Conservation (phyloP, 1,140 invertebrate genomes). For the Drosophila sp. region DNA sequence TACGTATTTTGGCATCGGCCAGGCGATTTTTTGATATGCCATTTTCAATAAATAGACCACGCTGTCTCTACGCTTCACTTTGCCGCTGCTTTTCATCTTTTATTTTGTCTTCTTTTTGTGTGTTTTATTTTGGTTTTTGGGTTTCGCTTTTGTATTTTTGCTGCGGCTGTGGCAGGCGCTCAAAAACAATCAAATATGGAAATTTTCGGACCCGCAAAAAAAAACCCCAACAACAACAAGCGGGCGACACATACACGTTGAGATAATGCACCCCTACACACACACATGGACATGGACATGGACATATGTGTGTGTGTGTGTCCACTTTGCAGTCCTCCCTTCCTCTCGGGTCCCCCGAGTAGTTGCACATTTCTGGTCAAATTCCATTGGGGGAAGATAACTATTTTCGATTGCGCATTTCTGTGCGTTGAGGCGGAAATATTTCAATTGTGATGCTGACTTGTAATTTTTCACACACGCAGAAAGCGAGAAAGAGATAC, state of each 20-base stretch:
- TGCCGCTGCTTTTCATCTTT: background rate
- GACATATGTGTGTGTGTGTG: background rate
- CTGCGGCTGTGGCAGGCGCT: slow-evolving; percentile 44
- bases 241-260: slow-evolving; percentile 2
- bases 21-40: slow-evolving; percentile 57
- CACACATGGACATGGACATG: slow-evolving; percentile 44
- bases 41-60: slow-evolving; percentile 74
- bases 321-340: background rate
- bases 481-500: background rate
- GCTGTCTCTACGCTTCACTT: slow-evolving; percentile 15
- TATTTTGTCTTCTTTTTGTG: background rate
- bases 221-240: slow-evolving; percentile 19
- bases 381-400: slow-evolving; percentile 70
- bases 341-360: too few species aligned
- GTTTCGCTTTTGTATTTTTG: slow-evolving; percentile 26
- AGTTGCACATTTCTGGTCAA: slow-evolving; percentile 61
- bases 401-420: slow-evolving; percentile 81
- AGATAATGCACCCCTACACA: slow-evolving; percentile 27
- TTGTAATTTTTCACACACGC: slow-evolving; percentile 80
- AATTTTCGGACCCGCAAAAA: slow-evolving; percentile 52
- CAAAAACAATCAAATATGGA: slow-evolving; percentile 80
- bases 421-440: slow-evolving; percentile 78
- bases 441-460: slow-evolving; percentile 80
- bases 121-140: slow-evolving; percentile 4
- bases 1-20: slow-evolving; percentile 27